Evolutionary conservation across 2,888 invertebrate genomes (phyloP), one percentile per base, ranked within the genome.

Genomic region (Hedya salicella): DNA sequence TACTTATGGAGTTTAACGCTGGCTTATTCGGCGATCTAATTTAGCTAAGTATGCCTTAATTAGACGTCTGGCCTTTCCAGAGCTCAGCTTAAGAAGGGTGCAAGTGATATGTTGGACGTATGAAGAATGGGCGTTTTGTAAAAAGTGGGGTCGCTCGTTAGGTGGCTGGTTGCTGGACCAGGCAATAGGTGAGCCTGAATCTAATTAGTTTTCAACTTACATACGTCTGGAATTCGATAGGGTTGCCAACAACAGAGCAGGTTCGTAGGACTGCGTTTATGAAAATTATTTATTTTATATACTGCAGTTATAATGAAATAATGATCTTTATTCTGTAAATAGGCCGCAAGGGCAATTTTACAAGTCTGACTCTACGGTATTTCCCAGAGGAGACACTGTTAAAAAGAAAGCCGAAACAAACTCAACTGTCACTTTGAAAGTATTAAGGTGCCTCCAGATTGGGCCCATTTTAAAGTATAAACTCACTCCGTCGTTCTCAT

Each of bases 61-160:
- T 77, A 78, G 75, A 71, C 73, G 73, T 71, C 75, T 74, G 73
- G 74, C 60, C 16, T 46, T 13, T 57, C 50, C 39, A 36, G 11
- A 11, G 2, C 11, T 53, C 49, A 48, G 39, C 13, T 46, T 14
- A 17, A 32, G 9, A 67, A 42, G 21, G 40, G 21, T 14, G 4
- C 14, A 42, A 42, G 21, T 25, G 17, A 21, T 11, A 2, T 11
- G 16, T 4, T 21, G 0, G 11, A 11, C 1, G 13, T 2, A 36
- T 16, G 36, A 9, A 56, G 3, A 56, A 39, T 8, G 9, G 25
- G 5, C 21, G 9, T 42, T 39, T 56, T 42, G 9, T 16, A 3
- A 2, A 9, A 21, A 14, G 6, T 14, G n/a, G 30, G 25, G 16
- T 30, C 14, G 53, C 25, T 30, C 42, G 52, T 46, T 25, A 32